These are phyloP conservation scores for Carapus acus DNA, from an alignment of 2,797 vertebrate genomes.

Conservation along the genomic window DNA sequence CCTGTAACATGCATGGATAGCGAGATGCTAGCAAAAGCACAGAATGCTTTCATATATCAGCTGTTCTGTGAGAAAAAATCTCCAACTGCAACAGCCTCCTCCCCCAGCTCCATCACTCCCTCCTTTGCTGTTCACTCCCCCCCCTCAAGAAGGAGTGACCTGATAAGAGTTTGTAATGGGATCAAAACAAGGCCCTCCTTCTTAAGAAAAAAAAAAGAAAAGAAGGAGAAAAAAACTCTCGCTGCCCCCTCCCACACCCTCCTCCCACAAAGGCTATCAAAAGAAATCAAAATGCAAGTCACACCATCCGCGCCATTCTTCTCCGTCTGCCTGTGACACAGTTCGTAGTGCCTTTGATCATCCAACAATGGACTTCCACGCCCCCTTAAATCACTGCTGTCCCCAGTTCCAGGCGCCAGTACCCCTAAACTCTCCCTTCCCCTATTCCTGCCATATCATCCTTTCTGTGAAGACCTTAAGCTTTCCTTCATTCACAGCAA, in stretches of 20 bases:
- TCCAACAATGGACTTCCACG: conserved; percentile 45
- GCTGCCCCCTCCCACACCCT: not conserved
- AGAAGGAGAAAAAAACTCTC: too few species aligned
- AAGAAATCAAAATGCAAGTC: conserved; percentile 71
- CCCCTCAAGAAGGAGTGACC: conserved; percentile 30
- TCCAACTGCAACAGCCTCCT: not conserved
- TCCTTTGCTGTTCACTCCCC: not conserved
- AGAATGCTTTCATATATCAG: not conserved
- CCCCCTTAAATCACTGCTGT: conserved; percentile 50
- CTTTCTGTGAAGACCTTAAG: conserved; percentile 31
- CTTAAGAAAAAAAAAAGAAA: too few species aligned
- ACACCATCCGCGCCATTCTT: conserved; percentile 61
- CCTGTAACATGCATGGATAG: too few species aligned
- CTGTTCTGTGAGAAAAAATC: not conserved
- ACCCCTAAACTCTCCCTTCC: conserved; percentile 15
- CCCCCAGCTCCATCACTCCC: conserved; percentile 1
- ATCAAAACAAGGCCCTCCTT: conserved; percentile 53
- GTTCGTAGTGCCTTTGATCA: conserved; percentile 69
- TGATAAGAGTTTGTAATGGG: conserved; percentile 49
- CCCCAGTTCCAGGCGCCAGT: conserved; percentile 40
- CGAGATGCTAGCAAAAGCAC: too few species aligned
- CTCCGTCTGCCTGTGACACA: conserved; percentile 62
- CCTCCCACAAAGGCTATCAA: conserved; percentile 21
- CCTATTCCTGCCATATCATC: conserved; percentile 22
- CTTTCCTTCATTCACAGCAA: conserved; percentile 27